These are phyloP conservation scores for Montifringilla adamsi DNA, from an alignment of 2,113 vertebrate genomes.

Conservation along the genomic window DNA sequence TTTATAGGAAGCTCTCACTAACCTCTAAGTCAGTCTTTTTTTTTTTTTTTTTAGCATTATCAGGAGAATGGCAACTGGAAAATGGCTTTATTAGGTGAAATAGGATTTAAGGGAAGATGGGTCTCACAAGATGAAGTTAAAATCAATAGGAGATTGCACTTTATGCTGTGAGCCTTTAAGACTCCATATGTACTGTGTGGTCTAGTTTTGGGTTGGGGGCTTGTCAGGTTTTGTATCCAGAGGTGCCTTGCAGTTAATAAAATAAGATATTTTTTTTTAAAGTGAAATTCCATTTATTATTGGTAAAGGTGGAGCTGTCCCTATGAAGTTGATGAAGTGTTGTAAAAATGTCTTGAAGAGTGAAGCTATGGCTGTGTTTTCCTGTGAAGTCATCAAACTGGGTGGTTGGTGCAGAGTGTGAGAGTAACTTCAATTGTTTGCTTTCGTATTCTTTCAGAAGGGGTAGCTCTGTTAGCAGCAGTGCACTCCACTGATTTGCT, in stretches of 20 bases:
- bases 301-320: not conserved
- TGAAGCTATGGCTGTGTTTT: not conserved
- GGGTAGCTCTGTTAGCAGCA: not conserved
- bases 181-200: rapidly evolving
- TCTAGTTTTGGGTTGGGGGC: not conserved
- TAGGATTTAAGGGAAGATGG: not conserved
- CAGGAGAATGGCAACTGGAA: not conserved
- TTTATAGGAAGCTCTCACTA: not conserved
- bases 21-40: not conserved
- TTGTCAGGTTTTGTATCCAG: not conserved
- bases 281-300: not conserved
- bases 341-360: not conserved
- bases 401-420: not conserved
- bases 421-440: not conserved
- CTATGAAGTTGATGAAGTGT: not conserved
- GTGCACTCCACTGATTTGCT: not conserved
- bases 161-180: not conserved
- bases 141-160: not conserved
- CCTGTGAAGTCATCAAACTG: not conserved
- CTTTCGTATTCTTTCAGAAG: not conserved
- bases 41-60: not conserved
- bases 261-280: not conserved
- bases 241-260: not conserved
- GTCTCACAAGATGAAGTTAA: not conserved
- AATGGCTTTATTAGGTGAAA: not conserved